phyloP scores from a whole-genome alignment of 2,113 vertebrate species.

The Tringa solitaria region DNA sequence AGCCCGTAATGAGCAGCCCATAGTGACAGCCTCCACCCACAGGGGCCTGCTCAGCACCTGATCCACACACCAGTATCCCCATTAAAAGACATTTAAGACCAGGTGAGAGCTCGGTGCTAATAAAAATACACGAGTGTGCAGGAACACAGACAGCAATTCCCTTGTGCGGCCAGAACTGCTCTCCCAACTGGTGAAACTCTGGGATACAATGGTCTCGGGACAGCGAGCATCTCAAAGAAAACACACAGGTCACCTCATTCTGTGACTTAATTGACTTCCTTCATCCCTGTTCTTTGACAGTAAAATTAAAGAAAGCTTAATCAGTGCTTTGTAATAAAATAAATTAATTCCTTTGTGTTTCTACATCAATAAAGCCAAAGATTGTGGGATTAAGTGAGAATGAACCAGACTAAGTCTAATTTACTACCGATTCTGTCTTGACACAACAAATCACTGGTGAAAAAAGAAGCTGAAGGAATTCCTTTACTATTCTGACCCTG shows the following conservation, averaged over 20 bases:
- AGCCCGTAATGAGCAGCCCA: background rate
- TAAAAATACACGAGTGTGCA: fast-evolving
- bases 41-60: background rate
- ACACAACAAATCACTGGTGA: background rate
- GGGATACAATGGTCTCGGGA: background rate
- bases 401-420: background rate
- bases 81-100: background rate
- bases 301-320: background rate
- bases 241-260: background rate
- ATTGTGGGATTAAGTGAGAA: background rate
- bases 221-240: background rate
- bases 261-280: background rate
- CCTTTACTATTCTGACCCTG: background rate
- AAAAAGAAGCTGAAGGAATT: background rate
- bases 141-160: background rate
- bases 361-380: background rate
- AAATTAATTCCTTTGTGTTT: background rate
- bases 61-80: background rate
- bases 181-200: background rate
- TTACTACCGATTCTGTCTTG: background rate
- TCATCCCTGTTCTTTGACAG: background rate
- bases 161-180: background rate
- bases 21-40: background rate
- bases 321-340: background rate
- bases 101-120: background rate